Evolutionary conservation across 1,140 invertebrate species (phyloP).

Genomic region (Triops cancriformis): DNA sequence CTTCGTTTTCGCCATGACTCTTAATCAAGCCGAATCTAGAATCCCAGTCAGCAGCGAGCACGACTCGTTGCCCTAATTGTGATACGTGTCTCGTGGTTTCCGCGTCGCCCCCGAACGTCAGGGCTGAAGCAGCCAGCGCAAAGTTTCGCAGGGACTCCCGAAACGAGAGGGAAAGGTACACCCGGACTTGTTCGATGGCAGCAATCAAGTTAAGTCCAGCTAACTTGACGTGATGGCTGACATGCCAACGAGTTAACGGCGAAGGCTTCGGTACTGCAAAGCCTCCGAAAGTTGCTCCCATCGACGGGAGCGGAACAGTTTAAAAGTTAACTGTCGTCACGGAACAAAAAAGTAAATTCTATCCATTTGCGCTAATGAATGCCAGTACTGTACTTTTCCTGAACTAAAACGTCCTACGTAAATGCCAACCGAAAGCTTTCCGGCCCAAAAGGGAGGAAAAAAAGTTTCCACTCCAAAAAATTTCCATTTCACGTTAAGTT

Average conservation of each 20-base stretch:
- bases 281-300: not conserved
- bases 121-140: not conserved
- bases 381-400: not conserved
- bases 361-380: not conserved
- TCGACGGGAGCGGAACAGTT: not conserved
- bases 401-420: not conserved
- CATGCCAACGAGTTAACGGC: constrained; percentile 3
- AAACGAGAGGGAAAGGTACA: constrained; percentile 2
- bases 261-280: not conserved
- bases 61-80: constrained; percentile 9
- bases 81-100: not conserved
- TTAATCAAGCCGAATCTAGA: not conserved
- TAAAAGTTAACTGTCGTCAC: not conserved
- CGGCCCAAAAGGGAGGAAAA: not conserved
- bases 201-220: not conserved
- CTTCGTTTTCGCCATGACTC: not conserved
- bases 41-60: not conserved
- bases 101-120: not conserved
- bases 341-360: not conserved
- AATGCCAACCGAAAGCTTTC: not conserved
- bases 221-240: constrained; percentile 13
- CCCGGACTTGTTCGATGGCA: not conserved
- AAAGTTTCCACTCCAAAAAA: not conserved
- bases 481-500: not conserved
- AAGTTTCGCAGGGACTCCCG: not conserved